These are phyloP conservation scores for Ophthalmolycus amberensis DNA, from an alignment of 2,113 vertebrate genomes.

Conservation along the genomic window DNA sequence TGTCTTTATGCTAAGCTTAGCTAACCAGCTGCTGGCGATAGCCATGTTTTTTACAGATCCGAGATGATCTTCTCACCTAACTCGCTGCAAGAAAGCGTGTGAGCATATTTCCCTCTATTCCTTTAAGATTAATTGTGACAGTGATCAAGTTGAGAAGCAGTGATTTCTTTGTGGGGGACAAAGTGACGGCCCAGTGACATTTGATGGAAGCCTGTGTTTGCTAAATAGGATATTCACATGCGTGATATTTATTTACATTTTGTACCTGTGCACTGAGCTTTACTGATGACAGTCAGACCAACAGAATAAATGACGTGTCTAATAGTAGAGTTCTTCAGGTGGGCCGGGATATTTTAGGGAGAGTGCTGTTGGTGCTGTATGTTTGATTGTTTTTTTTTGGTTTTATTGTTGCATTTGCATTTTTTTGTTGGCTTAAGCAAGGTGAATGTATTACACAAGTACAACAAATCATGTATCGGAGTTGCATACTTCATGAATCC, in stretches of 20 bases:
- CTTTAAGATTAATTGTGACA: not conserved
- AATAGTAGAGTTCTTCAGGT: conserved; percentile 17
- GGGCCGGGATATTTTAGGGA: conserved; percentile 1
- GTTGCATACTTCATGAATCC: conserved; percentile 8
- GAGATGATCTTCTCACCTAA: not conserved
- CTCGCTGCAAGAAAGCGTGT: not conserved
- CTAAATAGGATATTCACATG: not conserved
- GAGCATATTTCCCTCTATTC: not conserved
- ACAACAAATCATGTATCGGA: not conserved
- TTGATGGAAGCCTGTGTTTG: not conserved
- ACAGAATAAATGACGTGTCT: conserved; percentile 8
- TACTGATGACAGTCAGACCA: conserved; percentile 25
- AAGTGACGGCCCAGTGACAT: conserved; percentile 7
- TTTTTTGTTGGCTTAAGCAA: conserved; percentile 43
- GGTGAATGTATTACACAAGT: conserved; percentile 66
- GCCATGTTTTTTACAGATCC: not conserved
- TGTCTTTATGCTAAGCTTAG: conserved; percentile 10
- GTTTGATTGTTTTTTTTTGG: conserved; percentile 24
- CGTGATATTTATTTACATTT: conserved; percentile 61
- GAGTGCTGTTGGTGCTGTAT: conserved; percentile 8
- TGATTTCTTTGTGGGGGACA: not conserved
- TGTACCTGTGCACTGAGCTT: conserved; percentile 57
- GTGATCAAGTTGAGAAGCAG: not conserved
- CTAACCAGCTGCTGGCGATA: not conserved
- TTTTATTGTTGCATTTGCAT: conserved; percentile 42